Conservation (phyloP, 1,140 invertebrate species). For the Microplitis demolitor region DNA sequence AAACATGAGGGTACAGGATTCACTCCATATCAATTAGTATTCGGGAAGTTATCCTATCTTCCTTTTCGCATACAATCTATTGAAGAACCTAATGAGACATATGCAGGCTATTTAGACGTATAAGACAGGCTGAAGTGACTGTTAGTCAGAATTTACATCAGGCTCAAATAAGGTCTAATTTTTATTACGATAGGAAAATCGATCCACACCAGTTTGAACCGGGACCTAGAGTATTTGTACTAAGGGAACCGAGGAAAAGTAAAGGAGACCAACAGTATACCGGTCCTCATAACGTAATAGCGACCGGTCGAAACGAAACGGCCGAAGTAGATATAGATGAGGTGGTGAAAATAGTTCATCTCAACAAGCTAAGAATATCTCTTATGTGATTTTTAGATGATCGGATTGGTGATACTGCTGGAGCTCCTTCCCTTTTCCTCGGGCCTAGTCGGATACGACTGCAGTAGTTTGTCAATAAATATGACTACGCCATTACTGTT, state of each 20-base stretch:
- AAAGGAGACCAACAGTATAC: too few relatives aligned
- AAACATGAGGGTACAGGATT: conserved; percentile 9
- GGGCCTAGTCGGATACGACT: background rate
- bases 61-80: background rate
- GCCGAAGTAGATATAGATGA: too few relatives aligned
- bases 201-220: background rate
- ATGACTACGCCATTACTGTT: background rate
- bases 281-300: too few relatives aligned
- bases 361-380: too few relatives aligned
- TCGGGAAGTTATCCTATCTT: background rate
- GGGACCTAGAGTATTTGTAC: too few relatives aligned
- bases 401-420: background rate
- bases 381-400: background rate
- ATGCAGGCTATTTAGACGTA: background rate
- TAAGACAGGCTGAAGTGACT: background rate
- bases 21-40: conserved; percentile 17
- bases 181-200: background rate
- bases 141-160: too few relatives aligned
- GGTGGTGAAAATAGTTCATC: too few relatives aligned
- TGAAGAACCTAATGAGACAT: background rate
- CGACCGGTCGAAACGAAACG: too few relatives aligned
- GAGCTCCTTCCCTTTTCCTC: background rate
- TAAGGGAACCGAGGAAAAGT: too few relatives aligned
- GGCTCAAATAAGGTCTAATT: background rate
- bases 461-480: background rate